Base-by-base conservation (phyloP, 2,113 vertebrate species). In the Corythornis madagascariensis region DNA sequence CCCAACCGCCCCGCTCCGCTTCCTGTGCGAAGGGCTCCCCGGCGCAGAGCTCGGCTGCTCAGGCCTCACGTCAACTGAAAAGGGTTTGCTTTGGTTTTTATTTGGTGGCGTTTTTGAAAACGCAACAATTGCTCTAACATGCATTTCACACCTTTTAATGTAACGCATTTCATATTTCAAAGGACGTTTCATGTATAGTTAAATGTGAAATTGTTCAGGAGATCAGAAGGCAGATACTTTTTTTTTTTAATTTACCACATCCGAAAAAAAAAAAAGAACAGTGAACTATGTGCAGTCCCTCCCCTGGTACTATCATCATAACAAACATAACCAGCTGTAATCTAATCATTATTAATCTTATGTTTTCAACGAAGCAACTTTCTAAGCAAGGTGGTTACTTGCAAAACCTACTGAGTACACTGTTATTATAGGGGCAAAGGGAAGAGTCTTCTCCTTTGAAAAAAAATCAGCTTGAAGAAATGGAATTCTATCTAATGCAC, bases 1-100 rank as follows among this genome's bases (percentile, higher is more conserved):
- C 92, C 95, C 96, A 98, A 98, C 97, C 97, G 97, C 97, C 74
- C 61, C 95, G 94, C 94, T 89, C 90, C 97, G 92, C 96, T 98
- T 98, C 98, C 98, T 98, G 97, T 38, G 38, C 38, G 38, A 38
- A 38, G 38, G 38, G 38, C 38, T 38, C 38, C 38, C 38, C 38
- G 38, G 38, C 38, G 9, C 38, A 38, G 38, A 38, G 38, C 38
- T 38, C 38, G 38, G 38, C 38, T 38, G 38, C 38, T 38, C 38
- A 10, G 38, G 38, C 38, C 38, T 38, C 38, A 11, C 38, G 38
- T 63, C 83, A 94, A 64, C 5, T 24, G 19, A 73, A 94, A 85
- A 70, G 63, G 28, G 28, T 55, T 52, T 52, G 8, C 14, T 6
- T 56, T 52, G 12, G 7, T 25, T 14, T 22, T 40, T 15, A 13